These are phyloP conservation scores for Nasonia longicornis DNA, from an alignment of 1,140 invertebrate species.

Conservation along the genomic window DNA sequence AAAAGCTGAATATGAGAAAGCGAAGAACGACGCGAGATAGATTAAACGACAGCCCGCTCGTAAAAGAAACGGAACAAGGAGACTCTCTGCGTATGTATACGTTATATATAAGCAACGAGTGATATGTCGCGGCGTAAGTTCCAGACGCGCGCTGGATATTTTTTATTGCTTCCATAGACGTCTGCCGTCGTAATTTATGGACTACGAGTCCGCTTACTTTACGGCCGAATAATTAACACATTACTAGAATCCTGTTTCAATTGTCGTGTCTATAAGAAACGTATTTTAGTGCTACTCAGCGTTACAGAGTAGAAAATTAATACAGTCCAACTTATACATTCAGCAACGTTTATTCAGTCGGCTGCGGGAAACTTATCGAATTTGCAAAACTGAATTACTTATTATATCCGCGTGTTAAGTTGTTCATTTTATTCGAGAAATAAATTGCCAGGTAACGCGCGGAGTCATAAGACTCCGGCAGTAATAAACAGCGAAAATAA, in stretches of 20 bases:
- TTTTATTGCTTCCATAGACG: too few relatives aligned
- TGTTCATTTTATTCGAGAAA: constrained; percentile 40
- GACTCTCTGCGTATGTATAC: too few relatives aligned
- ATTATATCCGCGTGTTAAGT: not conserved
- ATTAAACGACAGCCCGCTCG: not conserved
- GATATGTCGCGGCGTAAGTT: too few relatives aligned
- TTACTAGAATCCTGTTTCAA: not conserved
- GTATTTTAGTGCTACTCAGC: not conserved
- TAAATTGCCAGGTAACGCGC: not conserved
- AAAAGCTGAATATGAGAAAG: not conserved
- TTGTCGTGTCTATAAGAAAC: not conserved
- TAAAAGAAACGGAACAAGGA: not conserved
- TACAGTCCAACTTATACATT: too few relatives aligned
- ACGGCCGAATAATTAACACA: not conserved
- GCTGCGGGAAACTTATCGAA: too few relatives aligned
- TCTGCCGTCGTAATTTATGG: not conserved
- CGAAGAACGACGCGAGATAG: constrained; percentile 36
- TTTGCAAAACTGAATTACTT: not conserved
- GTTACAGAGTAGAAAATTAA: too few relatives aligned
- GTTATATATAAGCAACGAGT: too few relatives aligned
- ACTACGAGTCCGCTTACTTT: not conserved
- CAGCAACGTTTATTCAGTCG: too few relatives aligned
- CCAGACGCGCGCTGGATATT: too few relatives aligned
- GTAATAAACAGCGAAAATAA: not conserved
- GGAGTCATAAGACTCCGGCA: not conserved